Evolutionary conservation across 2,113 vertebrate species (phyloP).

Genomic region (Calonectris borealis): DNA sequence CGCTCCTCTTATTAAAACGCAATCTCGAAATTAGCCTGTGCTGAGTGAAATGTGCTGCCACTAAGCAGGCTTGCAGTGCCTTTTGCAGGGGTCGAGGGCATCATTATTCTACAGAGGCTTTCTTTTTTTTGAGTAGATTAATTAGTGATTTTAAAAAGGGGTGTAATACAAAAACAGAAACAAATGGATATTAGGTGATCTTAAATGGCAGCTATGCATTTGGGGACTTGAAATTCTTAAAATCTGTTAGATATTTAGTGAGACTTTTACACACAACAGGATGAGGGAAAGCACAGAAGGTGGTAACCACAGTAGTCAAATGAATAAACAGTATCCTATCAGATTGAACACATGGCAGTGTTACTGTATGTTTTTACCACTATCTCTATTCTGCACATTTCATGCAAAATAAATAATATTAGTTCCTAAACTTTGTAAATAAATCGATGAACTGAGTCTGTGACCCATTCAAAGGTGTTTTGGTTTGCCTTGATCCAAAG

Average conservation of each 20-base stretch:
- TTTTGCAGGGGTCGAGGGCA: background rate
- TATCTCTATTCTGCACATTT: background rate
- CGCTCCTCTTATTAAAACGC: background rate
- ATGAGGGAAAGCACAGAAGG: background rate
- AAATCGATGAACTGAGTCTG: background rate
- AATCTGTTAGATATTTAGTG: background rate
- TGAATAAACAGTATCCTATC: background rate
- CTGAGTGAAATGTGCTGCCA: background rate
- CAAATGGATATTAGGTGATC: background rate
- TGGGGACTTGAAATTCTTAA: background rate
- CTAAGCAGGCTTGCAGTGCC: background rate
- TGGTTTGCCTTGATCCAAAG: background rate
- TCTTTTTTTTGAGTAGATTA: background rate
- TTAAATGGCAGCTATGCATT: background rate
- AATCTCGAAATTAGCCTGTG: background rate
- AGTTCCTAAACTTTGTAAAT: background rate
- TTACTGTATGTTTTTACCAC: background rate
- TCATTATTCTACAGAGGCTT: background rate
- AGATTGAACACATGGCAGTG: background rate
- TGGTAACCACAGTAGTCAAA: background rate
- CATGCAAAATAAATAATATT: background rate
- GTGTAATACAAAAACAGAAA: background rate
- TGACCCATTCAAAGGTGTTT: background rate
- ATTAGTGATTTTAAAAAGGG: background rate
- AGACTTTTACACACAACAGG: background rate